A percentile compares a stretch with the other conserved stretches of the same genome.
Conservation (phyloP, 2,797 vertebrate species). For the Microctenopoma stevenorrisi region DNA sequence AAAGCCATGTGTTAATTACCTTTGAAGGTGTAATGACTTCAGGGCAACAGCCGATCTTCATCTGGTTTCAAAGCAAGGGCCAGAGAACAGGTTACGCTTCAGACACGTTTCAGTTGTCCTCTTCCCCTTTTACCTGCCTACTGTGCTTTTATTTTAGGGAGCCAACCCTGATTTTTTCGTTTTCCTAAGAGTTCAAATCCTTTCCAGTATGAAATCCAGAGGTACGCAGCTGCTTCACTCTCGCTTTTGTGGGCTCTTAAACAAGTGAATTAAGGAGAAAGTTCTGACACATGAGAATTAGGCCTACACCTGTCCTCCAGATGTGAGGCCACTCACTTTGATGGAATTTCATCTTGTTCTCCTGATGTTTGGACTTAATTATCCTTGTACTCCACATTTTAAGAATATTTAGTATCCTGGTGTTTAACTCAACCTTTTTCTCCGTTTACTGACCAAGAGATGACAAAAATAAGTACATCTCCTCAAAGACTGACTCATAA, state of each 20-base stretch:
- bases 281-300: slow-evolving; percentile 55
- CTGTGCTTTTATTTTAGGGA: slow-evolving; percentile 52
- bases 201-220: slow-evolving; percentile 46
- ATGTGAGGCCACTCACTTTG: slow-evolving; percentile 68
- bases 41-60: slow-evolving; percentile 79
- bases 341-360: slow-evolving; percentile 63
- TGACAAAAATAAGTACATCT: slow-evolving; percentile 16
- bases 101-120: slow-evolving; percentile 76
- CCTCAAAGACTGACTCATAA: slow-evolving; percentile 21
- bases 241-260: slow-evolving; percentile 59
- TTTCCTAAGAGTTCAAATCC: slow-evolving; percentile 14
- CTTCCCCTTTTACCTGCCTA: slow-evolving; percentile 52
- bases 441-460: background rate
- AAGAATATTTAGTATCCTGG: slow-evolving; percentile 3
- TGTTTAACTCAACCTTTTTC: slow-evolving; percentile 12
- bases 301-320: slow-evolving; percentile 78
- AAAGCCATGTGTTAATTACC: slow-evolving; percentile 88
- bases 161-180: slow-evolving; percentile 33
- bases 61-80: slow-evolving; percentile 82
- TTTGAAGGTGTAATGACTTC: slow-evolving; percentile 86
- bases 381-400: slow-evolving; percentile 40
- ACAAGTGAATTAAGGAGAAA: slow-evolving; percentile 67
- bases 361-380: slow-evolving; percentile 50
- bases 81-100: slow-evolving; percentile 78
- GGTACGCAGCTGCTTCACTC: slow-evolving; percentile 37